A percentile compares a stretch with the other conserved stretches of the same genome.
Conservation (phyloP, 2,113 vertebrate genomes). For the Cyprinodon tularosa region DNA sequence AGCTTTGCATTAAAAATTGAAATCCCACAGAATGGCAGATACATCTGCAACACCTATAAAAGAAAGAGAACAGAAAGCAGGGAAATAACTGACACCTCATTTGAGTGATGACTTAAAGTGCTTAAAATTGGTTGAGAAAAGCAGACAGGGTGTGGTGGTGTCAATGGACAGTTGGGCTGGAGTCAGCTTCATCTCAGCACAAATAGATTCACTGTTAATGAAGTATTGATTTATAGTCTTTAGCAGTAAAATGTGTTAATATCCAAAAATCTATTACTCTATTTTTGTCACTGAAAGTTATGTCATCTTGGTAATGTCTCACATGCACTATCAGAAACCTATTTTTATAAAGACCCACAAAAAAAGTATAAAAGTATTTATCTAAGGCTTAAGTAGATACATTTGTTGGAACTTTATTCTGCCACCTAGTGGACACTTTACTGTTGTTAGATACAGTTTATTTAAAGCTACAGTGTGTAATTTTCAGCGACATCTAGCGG, state of each 20-base stretch:
- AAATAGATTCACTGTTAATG: conserved; percentile 40
- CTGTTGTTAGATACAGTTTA: background rate
- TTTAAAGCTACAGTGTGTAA: too few relatives aligned
- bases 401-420: conserved; percentile 43
- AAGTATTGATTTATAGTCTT: conserved; percentile 53
- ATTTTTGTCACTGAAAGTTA: conserved; percentile 22
- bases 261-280: conserved; percentile 9
- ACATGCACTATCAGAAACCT: background rate
- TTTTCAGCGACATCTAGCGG: too few relatives aligned
- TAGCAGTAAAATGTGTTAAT: conserved; percentile 2
- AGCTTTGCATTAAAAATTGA: conserved; percentile 81
- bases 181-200: conserved; percentile 12
- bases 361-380: background rate
- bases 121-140: background rate
- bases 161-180: conserved; percentile 13
- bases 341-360: background rate
- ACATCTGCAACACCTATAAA: conserved; percentile 81
- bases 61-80: background rate
- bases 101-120: background rate
- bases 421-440: conserved; percentile 68
- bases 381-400: background rate
- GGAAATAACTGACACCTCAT: conserved; percentile 1
- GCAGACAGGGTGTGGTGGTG: background rate
- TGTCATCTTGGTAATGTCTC: background rate
- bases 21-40: conserved; percentile 82